Conservation (phyloP, 2,888 invertebrate species). For the Drosophila mimetica region DNA sequence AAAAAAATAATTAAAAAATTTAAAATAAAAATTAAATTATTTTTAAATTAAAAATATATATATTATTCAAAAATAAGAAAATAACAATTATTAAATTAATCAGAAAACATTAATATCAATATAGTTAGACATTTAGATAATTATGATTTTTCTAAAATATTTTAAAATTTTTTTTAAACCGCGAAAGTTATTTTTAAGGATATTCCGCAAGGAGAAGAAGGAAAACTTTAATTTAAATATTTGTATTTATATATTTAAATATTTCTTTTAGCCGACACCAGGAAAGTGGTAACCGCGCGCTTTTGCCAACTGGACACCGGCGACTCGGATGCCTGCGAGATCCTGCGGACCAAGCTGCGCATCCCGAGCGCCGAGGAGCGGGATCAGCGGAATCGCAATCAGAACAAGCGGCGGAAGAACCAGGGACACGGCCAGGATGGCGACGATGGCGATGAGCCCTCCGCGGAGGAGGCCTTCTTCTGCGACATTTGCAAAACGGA, state of each 20-base stretch:
- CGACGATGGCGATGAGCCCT: conserved; percentile 37
- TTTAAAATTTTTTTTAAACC: no score
- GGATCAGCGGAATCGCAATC: conserved; percentile 50
- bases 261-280: conserved; percentile 56
- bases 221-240: no score
- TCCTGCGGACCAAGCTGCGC: conserved; percentile 74
- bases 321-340: conserved; percentile 82
- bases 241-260: not conserved
- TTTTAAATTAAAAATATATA: no score
- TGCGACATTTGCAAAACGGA: conserved; percentile 82
- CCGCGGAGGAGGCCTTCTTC: conserved; percentile 72
- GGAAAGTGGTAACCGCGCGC: conserved; percentile 79
- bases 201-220: no score
- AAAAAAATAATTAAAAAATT: no score
- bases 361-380: conserved; percentile 39
- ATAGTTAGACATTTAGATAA: no score
- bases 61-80: no score
- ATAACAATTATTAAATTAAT: no score
- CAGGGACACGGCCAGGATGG: conserved; percentile 44
- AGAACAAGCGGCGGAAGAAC: conserved; percentile 54
- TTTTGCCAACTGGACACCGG: conserved; percentile 83
- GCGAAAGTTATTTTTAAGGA: no score
- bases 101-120: no score
- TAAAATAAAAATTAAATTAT: no score
- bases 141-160: no score